Evolutionary conservation across 2,888 invertebrate genomes (phyloP).

Genomic region (Drosophila neotestacea): DNA sequence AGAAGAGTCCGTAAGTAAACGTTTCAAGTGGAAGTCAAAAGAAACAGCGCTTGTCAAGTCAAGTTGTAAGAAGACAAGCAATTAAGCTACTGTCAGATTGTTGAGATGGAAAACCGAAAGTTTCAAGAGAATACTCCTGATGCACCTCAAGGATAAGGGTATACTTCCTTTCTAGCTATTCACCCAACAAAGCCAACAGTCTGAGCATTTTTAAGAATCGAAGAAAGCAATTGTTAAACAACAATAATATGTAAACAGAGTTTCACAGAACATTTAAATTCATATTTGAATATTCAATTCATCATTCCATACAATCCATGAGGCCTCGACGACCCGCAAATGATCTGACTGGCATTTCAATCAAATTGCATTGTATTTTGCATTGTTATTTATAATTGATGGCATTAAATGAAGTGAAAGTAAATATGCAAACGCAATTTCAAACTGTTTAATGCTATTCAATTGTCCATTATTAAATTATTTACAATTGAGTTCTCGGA

Average conservation of each 20-base stretch:
- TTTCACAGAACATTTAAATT: too few species aligned
- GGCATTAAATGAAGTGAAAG: slow-evolving; percentile 10
- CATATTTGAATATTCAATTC: background rate
- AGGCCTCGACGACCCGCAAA: background rate
- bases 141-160: background rate
- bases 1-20: background rate
- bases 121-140: background rate
- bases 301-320: background rate
- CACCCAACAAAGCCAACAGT: too few species aligned
- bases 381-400: slow-evolving; percentile 13
- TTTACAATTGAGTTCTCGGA: slow-evolving; percentile 12
- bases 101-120: background rate
- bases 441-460: slow-evolving; percentile 5
- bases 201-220: too few species aligned
- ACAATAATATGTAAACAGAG: too few species aligned
- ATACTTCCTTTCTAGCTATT: background rate
- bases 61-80: background rate
- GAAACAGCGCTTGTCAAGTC: background rate
- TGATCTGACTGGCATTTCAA: background rate
- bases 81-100: slow-evolving; percentile 1
- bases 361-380: slow-evolving; percentile 2
- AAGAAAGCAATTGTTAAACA: too few species aligned
- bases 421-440: slow-evolving; percentile 10
- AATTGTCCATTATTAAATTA: slow-evolving; percentile 23
- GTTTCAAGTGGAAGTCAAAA: background rate